These are phyloP conservation scores for Hippopotamus amphibius DNA, from an alignment of 2,113 vertebrate genomes.

Conservation along the genomic window DNA sequence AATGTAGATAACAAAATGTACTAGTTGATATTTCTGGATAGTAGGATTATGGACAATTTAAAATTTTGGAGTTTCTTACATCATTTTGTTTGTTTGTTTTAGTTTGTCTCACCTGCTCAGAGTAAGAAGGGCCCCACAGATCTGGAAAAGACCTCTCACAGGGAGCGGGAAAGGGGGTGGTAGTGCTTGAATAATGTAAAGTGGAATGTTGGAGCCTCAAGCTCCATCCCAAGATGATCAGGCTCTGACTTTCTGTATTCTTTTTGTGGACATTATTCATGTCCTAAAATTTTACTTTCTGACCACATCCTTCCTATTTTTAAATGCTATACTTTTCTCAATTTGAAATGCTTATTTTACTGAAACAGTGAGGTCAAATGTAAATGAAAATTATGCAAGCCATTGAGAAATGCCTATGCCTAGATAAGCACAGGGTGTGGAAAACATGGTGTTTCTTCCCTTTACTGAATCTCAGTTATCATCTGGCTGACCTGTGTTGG, in stretches of 20 bases:
- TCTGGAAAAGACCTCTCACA: background rate
- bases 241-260: background rate
- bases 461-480: constrained; percentile 33
- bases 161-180: background rate
- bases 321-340: constrained; percentile 28
- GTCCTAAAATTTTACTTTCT: constrained; percentile 46
- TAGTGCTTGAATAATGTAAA: background rate
- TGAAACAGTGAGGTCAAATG: constrained; percentile 20
- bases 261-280: background rate
- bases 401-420: background rate
- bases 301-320: background rate
- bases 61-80: background rate
- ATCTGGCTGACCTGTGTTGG: background rate
- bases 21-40: background rate
- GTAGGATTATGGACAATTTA: background rate
- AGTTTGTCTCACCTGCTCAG: background rate
- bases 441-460: background rate
- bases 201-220: background rate
- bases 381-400: background rate
- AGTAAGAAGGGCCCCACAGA: background rate
- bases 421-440: background rate
- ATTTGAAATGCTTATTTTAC: constrained; percentile 19
- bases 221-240: background rate
- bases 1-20: background rate
- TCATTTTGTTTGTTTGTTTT: background rate